These are phyloP conservation scores for Frankliniella intonsa DNA, from an alignment of 2,888 invertebrate genomes.

Conservation along the genomic window DNA sequence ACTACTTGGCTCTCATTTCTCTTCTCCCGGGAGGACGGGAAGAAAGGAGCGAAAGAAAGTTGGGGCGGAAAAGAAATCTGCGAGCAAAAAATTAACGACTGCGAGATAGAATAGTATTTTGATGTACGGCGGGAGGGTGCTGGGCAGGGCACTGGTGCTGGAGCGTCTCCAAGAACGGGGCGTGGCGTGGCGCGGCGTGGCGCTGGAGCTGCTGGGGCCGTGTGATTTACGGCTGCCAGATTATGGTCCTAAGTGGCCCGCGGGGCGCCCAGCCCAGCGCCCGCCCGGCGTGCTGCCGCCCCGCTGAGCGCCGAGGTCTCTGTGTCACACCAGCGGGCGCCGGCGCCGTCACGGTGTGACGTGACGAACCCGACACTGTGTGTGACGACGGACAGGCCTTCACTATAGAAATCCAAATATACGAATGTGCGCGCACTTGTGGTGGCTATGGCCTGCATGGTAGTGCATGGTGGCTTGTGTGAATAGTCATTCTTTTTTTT, in stretches of 20 bases:
- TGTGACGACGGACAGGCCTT: too few species aligned
- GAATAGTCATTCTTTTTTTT: too few species aligned
- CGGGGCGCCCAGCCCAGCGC: not conserved
- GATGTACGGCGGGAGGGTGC: constrained; percentile 4
- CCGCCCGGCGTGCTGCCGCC: too few species aligned
- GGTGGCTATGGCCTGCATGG: too few species aligned
- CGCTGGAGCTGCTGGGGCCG: constrained; percentile 30
- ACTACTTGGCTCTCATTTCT: constrained; percentile 10
- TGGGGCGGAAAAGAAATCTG: constrained; percentile 24
- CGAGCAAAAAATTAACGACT: constrained; percentile 22
- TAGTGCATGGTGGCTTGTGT: too few species aligned
- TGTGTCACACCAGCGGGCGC: too few species aligned
- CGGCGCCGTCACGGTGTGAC: too few species aligned
- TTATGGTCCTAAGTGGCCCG: constrained; percentile 16
- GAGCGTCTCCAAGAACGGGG: constrained; percentile 49
- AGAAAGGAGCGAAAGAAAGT: constrained; percentile 22
- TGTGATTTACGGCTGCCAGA: constrained; percentile 8
- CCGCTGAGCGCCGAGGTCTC: too few species aligned
- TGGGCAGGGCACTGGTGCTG: constrained; percentile 11
- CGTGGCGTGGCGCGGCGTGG: constrained; percentile 56
- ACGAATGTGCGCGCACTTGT: too few species aligned
- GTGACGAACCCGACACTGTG: too few species aligned
- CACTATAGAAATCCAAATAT: too few species aligned
- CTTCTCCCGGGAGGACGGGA: not conserved
- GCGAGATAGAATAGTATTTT: constrained; percentile 27